Evolutionary conservation across 2,888 invertebrate genomes (phyloP).

Genomic region (Copidosoma aretas): DNA sequence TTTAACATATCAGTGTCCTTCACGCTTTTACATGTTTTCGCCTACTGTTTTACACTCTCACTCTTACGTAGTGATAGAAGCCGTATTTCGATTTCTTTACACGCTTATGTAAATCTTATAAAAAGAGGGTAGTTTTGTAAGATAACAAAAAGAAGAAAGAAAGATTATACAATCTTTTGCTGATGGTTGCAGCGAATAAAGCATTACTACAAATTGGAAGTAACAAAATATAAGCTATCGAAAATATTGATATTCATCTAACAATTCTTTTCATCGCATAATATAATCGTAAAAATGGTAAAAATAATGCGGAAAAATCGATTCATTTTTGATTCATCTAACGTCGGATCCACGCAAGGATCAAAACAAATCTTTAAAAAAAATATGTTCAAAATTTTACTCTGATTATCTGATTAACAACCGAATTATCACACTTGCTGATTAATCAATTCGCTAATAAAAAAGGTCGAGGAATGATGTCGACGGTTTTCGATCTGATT

Average conservation of each 20-base stretch:
- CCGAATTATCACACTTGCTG: no score
- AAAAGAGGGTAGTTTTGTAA: slow-evolving; percentile 16
- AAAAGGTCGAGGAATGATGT: no score
- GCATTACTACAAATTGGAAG: slow-evolving; percentile 20
- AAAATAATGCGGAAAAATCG: no score
- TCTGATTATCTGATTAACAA: no score
- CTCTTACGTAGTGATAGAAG: slow-evolving; percentile 4
- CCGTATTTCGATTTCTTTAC: slow-evolving; percentile 9
- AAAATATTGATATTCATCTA: slow-evolving; percentile 21
- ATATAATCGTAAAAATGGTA: no score
- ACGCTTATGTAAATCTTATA: slow-evolving; percentile 7
- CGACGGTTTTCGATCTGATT: no score
- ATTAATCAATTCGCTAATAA: no score
- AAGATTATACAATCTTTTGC: slow-evolving; percentile 34
- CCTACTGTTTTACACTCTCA: slow-evolving; percentile 4
- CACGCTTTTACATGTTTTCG: slow-evolving; percentile 8
- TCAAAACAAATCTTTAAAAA: no score
- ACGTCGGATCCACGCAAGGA: no score
- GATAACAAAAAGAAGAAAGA: slow-evolving; percentile 39
- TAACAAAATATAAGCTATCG: slow-evolving; percentile 36
- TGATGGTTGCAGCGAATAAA: slow-evolving; percentile 27
- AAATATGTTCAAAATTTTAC: no score
- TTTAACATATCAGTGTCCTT: slow-evolving; percentile 23
- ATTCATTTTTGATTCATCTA: no score
- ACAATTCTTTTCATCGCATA: no score